These are phyloP conservation scores for Apamea sordens DNA, from an alignment of 2,888 invertebrate species.

Conservation along the genomic window DNA sequence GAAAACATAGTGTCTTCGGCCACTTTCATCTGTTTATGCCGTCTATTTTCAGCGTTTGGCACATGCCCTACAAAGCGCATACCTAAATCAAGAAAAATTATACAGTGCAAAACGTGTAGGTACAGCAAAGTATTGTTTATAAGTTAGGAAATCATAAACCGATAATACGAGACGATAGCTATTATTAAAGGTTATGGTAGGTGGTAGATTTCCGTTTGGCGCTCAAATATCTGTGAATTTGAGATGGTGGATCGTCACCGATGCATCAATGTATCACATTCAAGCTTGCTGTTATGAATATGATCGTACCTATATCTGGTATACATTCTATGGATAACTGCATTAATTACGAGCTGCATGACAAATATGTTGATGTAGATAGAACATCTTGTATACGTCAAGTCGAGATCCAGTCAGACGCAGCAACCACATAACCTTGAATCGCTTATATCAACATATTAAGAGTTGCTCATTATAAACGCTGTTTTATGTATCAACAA, in stretches of 20 bases:
- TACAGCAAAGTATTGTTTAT: constrained; percentile 35
- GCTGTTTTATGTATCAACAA: constrained; percentile 39
- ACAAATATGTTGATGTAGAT: constrained; percentile 34
- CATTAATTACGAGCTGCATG: constrained; percentile 39
- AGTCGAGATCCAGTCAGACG: constrained; percentile 46
- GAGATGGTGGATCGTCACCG: constrained; percentile 11
- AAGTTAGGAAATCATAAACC: constrained; percentile 25
- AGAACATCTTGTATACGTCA: constrained; percentile 3
- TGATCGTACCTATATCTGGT: constrained; percentile 33
- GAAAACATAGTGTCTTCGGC: constrained; percentile 82
- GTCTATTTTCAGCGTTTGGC: constrained; percentile 86
- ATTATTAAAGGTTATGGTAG: constrained; percentile 16
- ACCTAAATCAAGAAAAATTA: constrained; percentile 57
- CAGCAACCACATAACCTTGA: constrained; percentile 70
- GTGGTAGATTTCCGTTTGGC: constrained; percentile 47
- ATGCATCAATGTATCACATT: constrained; percentile 44
- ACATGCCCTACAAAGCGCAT: constrained; percentile 64
- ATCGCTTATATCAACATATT: constrained; percentile 42
- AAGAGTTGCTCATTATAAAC: constrained; percentile 31
- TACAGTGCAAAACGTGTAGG: constrained; percentile 58
- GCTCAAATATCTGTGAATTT: constrained; percentile 39
- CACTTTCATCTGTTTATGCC: constrained; percentile 82
- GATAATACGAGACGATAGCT: constrained; percentile 24
- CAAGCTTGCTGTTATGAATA: constrained; percentile 38
- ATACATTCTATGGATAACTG: constrained; percentile 27